phyloP scores from a whole-genome alignment of 2,888 invertebrate genomes.

The Ochlodes sylvanus region DNA sequence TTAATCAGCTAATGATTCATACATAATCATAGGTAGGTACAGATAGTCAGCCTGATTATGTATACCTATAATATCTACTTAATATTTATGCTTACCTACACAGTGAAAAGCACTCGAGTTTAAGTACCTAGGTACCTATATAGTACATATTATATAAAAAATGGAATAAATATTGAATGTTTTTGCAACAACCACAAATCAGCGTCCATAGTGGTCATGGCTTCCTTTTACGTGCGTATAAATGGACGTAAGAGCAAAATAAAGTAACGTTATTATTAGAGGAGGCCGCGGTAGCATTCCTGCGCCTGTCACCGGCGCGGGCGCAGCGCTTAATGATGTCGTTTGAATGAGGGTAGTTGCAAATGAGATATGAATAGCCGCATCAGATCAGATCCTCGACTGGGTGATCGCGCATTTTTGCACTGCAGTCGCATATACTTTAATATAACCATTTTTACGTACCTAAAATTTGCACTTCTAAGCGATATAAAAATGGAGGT shows the following conservation, averaged over 20 bases:
- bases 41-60: no score
- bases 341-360: constrained; percentile 63
- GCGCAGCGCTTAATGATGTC: constrained; percentile 60
- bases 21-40: no score
- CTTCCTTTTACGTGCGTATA: constrained; percentile 38
- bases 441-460: not conserved
- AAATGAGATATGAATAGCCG: constrained; percentile 61
- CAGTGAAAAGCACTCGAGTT: no score
- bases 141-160: not conserved
- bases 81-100: no score
- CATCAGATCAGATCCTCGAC: constrained; percentile 35
- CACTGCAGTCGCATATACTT: not conserved
- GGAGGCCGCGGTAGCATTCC: constrained; percentile 41
- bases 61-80: no score
- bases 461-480: not conserved
- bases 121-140: no score
- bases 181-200: constrained; percentile 28
- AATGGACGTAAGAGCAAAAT: constrained; percentile 44
- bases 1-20: no score
- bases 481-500: no score
- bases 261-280: constrained; percentile 46
- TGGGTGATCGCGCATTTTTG: constrained; percentile 13
- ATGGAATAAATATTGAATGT: constrained; percentile 10
- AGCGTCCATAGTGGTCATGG: constrained; percentile 27
- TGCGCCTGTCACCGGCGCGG: constrained; percentile 50